Evolutionary conservation across 2,888 invertebrate genomes (phyloP), one percentile per base, ranked within the genome.

Genomic region (Sipha maydis): DNA sequence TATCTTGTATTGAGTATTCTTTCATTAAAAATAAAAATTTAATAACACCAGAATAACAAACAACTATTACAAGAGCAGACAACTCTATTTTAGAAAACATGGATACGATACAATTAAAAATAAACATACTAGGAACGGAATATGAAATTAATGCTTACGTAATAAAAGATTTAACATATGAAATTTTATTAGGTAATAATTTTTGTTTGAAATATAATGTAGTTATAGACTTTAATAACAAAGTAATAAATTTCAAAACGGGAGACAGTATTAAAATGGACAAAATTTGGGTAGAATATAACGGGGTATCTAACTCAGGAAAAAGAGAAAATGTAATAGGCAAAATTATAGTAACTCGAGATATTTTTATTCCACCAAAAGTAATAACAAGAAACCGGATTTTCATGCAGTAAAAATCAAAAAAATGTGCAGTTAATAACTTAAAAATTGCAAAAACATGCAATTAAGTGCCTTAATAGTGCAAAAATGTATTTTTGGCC

Each of bases 281-380:
- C 3, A 56, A 78, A 31, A 56, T 54, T 31, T 56, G 78, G 56
- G 8, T 31, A 0, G 25, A 79, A 25, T 2, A 31, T 21, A 78
- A 78, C 25, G 48, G 56, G 4, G 9, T 21, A 31, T 3, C 17
- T 34, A 19, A 56, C 5, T 1, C 5, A 11, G 25, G 34, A 34
- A 21, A 31, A 79, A 56, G 5, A 21, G 34, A 79, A 56, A 11
- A 79, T 17, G 25, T 25, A 11, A 56, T 34, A 25, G 61, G 61
- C 0, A 79, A 79, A 79, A 79, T 79, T 14, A 61, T 34, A 56
- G 79, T 28, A 34, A 61, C 21, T 25, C 19, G 67, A 38, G 38
- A 80, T 5, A 80, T 14, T n/a, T 7, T 67, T n/a, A 38, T 80
- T 19, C n/a, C 80, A 34, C 80, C 67, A 17, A 80, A 80, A 67